Percentiles rank a stretch among this genome's conserved stretches.
Evolutionary conservation across 2,888 invertebrate genomes (phyloP).

Genomic region (Cryptus armator): DNA sequence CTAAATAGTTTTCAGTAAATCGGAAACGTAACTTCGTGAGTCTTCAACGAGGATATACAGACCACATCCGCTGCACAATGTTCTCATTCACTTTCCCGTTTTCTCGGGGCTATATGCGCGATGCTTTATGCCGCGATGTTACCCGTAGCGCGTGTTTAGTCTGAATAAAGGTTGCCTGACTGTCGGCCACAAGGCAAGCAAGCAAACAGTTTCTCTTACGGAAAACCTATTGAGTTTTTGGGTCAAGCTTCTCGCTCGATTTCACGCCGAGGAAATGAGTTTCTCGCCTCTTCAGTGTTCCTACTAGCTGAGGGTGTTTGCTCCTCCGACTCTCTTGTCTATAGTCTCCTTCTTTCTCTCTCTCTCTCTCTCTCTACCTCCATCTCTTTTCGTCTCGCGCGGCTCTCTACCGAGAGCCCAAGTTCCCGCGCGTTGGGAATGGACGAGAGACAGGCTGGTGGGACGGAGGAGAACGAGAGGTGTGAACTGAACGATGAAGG

Average conservation of each 20-base stretch:
- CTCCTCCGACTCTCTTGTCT: conserved; percentile 58
- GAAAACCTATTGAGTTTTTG: conserved; percentile 78
- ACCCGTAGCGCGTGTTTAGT: conserved; percentile 40
- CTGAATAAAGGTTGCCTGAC: conserved; percentile 41
- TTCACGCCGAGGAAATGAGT: conserved; percentile 79
- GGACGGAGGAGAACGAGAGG: neutral
- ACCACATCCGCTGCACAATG: neutral
- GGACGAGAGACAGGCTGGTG: conserved; percentile 34
- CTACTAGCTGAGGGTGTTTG: conserved; percentile 62
- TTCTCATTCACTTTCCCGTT: conserved; percentile 7
- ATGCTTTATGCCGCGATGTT: neutral
- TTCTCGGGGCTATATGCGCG: neutral
- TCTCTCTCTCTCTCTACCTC: conserved; percentile 18
- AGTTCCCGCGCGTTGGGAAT: conserved; percentile 28
- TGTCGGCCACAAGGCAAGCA: conserved; percentile 38
- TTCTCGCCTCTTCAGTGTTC: conserved; percentile 72
- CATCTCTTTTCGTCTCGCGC: conserved; percentile 19
- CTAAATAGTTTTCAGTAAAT: neutral
- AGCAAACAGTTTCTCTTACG: conserved; percentile 64
- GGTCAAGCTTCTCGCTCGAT: conserved; percentile 76
- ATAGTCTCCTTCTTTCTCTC: conserved; percentile 44
- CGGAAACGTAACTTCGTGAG: neutral
- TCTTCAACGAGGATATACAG: neutral
- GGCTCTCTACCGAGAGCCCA: neutral
- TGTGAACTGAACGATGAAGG: conserved; percentile 57